Conservation (phyloP, 1,140 invertebrate genomes). For the Nasonia longicornis region DNA sequence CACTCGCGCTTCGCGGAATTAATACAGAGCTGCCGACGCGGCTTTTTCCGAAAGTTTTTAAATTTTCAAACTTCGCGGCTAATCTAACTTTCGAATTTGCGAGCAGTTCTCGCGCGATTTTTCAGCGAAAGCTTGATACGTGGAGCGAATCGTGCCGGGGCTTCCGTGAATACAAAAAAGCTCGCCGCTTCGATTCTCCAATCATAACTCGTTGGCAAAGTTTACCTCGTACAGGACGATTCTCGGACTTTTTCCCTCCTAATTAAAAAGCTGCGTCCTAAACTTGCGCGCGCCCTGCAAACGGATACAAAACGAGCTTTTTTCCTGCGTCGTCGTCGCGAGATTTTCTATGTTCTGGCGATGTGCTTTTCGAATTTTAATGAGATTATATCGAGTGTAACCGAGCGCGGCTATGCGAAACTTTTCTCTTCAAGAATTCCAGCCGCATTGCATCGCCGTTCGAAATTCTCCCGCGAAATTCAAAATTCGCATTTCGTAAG, state of each 20-base stretch:
- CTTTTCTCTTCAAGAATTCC: no score
- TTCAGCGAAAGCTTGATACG: not conserved
- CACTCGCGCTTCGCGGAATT: not conserved
- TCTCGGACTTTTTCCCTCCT: not conserved
- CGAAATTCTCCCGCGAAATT: no score
- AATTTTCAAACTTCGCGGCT: slow-evolving; percentile 11
- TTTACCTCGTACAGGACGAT: not conserved
- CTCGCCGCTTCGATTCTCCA: not conserved
- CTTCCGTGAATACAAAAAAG: slow-evolving; percentile 13
- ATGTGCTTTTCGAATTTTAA: no score
- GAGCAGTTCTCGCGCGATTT: not conserved
- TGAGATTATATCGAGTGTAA: no score
- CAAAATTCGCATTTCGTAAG: no score
- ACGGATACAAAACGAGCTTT: no score
- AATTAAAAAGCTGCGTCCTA: not conserved
- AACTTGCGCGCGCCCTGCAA: no score
- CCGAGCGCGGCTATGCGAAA: no score
- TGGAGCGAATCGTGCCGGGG: not conserved
- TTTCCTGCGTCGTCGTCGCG: no score
- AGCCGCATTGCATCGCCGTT: no score
- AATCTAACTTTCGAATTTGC: slow-evolving; percentile 21
- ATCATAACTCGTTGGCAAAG: not conserved
- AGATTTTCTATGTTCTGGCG: no score
- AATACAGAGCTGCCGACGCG: not conserved
- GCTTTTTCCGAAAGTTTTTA: not conserved